These are phyloP conservation scores for Ashinkailepas kermadecensis DNA, from an alignment of 2,888 invertebrate species.

Conservation along the genomic window DNA sequence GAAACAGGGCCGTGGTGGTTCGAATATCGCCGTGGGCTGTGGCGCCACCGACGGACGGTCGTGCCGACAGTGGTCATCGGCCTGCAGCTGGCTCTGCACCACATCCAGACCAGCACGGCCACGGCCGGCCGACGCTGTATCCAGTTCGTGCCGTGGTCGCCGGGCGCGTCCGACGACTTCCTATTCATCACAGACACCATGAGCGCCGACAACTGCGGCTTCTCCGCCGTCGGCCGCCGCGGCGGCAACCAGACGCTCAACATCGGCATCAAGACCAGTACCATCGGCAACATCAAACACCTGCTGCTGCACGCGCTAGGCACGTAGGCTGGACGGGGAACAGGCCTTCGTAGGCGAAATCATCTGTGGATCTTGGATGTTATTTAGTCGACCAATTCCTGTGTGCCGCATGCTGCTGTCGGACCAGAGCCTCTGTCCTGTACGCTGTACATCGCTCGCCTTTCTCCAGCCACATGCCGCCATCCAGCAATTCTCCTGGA, in stretches of 20 bases:
- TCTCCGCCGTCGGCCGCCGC: constrained; percentile 28
- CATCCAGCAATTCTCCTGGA: no score
- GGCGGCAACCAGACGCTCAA: constrained; percentile 30
- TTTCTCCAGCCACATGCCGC: no score
- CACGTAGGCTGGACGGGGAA: neutral
- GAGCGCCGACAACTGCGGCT: neutral
- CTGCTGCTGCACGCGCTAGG: constrained; percentile 31
- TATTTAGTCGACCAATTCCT: no score
- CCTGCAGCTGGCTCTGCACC: neutral
- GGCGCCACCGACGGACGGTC: no score
- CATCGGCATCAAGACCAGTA: constrained; percentile 11
- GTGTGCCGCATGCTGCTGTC: no score
- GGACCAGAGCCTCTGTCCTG: no score
- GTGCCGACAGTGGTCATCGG: neutral
- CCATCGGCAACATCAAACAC: constrained; percentile 30
- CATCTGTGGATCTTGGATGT: no score
- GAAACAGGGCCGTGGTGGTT: no score
- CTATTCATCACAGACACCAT: neutral
- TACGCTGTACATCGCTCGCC: no score
- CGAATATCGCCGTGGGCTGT: no score
- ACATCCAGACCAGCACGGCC: neutral
- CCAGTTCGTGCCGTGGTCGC: neutral
- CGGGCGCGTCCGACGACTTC: neutral
- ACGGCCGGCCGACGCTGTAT: neutral
- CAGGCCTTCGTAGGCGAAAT: no score